These are phyloP conservation scores for Sinocyclocheilus anshuiensis DNA, from an alignment of 2,113 vertebrate species.

Conservation along the genomic window DNA sequence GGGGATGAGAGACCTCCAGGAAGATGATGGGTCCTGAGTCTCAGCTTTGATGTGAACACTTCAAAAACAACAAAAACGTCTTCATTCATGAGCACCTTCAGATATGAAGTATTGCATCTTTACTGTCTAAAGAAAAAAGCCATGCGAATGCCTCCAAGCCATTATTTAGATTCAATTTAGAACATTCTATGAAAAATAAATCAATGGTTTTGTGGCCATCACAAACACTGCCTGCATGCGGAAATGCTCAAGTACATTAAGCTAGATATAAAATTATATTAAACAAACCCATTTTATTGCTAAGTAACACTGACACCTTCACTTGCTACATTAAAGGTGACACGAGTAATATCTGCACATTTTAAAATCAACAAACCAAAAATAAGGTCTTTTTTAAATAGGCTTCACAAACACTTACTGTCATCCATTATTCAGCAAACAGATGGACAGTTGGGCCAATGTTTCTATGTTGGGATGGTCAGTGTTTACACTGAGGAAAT, in stretches of 20 bases:
- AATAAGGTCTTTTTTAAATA: too few relatives aligned
- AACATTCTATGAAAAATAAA: not conserved
- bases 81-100: not conserved
- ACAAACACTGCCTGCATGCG: not conserved
- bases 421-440: not conserved
- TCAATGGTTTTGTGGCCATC: not conserved
- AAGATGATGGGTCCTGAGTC: constrained; percentile 88
- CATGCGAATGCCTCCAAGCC: not conserved
- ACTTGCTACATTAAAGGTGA: not conserved
- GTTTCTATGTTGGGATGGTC: not conserved
- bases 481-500: not conserved
- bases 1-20: constrained; percentile 97
- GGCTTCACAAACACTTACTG: not conserved
- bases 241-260: not conserved
- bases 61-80: constrained; percentile 19
- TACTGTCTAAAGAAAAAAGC: not conserved
- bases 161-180: not conserved
- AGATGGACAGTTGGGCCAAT: not conserved
- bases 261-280: not conserved
- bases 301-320: not conserved
- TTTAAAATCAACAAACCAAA: too few relatives aligned
- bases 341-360: not conserved
- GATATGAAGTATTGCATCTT: not conserved
- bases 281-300: not conserved
- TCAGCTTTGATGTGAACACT: constrained; percentile 93